These are phyloP conservation scores for Cepaea hortensis DNA, from an alignment of 2,888 invertebrate species.

Conservation along the genomic window DNA sequence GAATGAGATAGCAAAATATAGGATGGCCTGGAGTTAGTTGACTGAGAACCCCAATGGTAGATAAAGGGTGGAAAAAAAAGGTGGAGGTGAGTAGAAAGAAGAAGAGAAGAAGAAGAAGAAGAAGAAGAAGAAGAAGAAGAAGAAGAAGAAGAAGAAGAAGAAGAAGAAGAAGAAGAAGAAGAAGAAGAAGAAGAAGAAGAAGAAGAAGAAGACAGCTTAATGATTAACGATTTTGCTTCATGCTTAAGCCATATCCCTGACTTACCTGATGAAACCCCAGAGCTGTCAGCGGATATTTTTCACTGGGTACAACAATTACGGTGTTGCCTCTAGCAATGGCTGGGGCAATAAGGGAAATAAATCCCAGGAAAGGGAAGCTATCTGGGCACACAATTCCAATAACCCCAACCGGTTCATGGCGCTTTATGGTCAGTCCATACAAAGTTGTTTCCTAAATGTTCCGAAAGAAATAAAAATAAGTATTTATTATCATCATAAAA, in stretches of 20 bases:
- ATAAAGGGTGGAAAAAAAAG: too few species aligned
- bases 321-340: conserved; percentile 76
- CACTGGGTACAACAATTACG: conserved; percentile 76
- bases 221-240: background rate
- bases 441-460: conserved; percentile 70
- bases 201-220: background rate
- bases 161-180: background rate
- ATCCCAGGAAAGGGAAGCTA: conserved; percentile 75
- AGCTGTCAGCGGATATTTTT: conserved; percentile 74
- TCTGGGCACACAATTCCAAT: conserved; percentile 77
- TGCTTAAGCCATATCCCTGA: background rate
- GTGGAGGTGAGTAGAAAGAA: too few species aligned
- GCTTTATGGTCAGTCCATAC: conserved; percentile 75
- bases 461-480: background rate
- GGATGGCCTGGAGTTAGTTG: too few species aligned
- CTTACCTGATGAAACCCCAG: conserved; percentile 76
- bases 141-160: background rate
- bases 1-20: too few species aligned
- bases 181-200: background rate
- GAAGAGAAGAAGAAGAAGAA: too few species aligned
- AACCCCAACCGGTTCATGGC: conserved; percentile 77
- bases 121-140: background rate
- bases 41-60: too few species aligned
- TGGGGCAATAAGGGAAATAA: conserved; percentile 76
- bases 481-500: background rate